Evolutionary conservation across 2,888 invertebrate genomes (phyloP).

Genomic region (Fissipunctia ypsillon): DNA sequence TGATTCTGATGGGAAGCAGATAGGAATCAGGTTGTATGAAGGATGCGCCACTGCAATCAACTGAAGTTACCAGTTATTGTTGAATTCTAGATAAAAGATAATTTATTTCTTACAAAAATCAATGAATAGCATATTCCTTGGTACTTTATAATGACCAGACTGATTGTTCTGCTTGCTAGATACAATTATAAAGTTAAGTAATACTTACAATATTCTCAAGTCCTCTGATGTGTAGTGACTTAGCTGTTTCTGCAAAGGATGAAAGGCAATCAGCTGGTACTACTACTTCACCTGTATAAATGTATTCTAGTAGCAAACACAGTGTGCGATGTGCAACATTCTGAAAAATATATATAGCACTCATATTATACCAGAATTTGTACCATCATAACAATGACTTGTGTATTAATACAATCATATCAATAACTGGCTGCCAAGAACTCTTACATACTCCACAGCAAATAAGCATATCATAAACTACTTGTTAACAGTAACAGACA

Average conservation of each 20-base stretch:
- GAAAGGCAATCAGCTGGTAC: conserved; percentile 76
- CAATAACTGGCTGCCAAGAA: background rate
- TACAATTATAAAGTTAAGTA: background rate
- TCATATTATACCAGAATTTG: background rate
- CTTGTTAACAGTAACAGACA: background rate
- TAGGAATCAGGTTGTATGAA: no score
- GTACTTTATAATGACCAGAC: background rate
- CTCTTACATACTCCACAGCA: background rate
- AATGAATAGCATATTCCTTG: background rate
- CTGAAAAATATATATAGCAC: conserved; percentile 71
- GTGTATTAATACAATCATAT: background rate
- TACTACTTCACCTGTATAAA: conserved; percentile 84
- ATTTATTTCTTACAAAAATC: background rate
- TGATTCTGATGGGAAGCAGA: no score
- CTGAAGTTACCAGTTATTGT: background rate
- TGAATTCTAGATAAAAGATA: background rate
- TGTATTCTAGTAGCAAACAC: conserved; percentile 80
- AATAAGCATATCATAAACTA: background rate
- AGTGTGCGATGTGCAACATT: conserved; percentile 80
- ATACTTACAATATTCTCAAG: conserved; percentile 80
- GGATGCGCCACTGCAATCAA: no score
- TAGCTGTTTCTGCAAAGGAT: conserved; percentile 80
- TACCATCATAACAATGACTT: background rate
- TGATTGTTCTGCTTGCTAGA: background rate
- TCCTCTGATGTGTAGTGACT: conserved; percentile 80